phyloP scores from a whole-genome alignment of 53 echinoderm and acorn worm genomes.

The Temnopleurus reevesii region DNA sequence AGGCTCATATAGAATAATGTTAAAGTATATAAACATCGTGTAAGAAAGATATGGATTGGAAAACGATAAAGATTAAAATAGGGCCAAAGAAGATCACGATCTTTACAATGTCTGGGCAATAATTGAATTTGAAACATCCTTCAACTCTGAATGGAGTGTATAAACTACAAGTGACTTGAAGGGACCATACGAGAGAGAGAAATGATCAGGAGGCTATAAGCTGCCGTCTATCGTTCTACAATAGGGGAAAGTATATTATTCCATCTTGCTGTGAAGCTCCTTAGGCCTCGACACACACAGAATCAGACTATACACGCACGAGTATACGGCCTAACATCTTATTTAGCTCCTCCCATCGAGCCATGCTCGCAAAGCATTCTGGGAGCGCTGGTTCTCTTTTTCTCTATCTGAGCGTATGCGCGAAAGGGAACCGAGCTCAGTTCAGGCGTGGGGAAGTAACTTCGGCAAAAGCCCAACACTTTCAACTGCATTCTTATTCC shows the following conservation, averaged over 20 bases:
- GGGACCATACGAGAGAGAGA: neutral
- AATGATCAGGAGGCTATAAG: neutral
- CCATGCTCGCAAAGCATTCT: constrained; percentile 45
- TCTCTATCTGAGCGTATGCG: constrained; percentile 13
- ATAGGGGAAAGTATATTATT: constrained; percentile 14
- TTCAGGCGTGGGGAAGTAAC: constrained; percentile 44
- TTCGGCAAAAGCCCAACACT: constrained; percentile 45
- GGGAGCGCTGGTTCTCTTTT: constrained; percentile 13
- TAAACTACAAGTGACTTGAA: neutral
- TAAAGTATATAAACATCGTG: too few species aligned
- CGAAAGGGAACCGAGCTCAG: constrained; percentile 21
- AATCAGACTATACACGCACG: neutral
- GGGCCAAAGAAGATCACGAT: neutral
- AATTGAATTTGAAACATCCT: constrained; percentile 45
- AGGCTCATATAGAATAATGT: too few species aligned
- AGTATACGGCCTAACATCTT: constrained; percentile 11
- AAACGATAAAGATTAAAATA: neutral
- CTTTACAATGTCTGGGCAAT: neutral
- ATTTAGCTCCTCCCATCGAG: constrained; percentile 55
- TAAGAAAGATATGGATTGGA: too few species aligned
- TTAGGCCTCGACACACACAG: neutral
- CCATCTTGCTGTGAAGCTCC: neutral
- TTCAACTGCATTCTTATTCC: constrained; percentile 45
- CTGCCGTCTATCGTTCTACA: neutral
- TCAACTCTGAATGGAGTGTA: constrained; percentile 37